Percentiles rank a stretch among this genome's conserved stretches.
These are phyloP conservation scores for Bruchidius siliquastri DNA, from an alignment of 2,888 invertebrate genomes.

Conservation along the genomic window DNA sequence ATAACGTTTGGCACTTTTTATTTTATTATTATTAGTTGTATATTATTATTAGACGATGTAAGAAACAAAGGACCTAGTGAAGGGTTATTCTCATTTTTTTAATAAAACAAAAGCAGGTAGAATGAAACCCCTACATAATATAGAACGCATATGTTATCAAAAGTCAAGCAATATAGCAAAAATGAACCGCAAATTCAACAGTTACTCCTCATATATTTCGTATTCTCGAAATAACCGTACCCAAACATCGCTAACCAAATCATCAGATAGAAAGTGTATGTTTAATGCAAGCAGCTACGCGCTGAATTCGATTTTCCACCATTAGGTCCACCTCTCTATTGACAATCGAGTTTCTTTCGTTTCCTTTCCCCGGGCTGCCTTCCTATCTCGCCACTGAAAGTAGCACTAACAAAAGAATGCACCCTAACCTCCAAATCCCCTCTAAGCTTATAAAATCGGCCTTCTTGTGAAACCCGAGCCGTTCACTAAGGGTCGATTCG, in stretches of 20 bases:
- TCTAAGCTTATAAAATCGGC: background rate
- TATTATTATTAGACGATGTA: no score
- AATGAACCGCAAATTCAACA: no score
- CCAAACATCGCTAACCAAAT: background rate
- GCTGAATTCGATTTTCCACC: background rate
- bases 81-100: no score
- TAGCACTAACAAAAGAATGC: background rate
- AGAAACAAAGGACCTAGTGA: no score
- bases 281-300: background rate
- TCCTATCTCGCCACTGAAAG: background rate
- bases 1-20: no score
- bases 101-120: no score
- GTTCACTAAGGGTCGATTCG: background rate
- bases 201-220: no score
- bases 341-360: background rate
- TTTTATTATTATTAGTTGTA: no score
- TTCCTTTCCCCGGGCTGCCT: background rate
- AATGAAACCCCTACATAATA: no score
- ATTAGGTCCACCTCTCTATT: background rate
- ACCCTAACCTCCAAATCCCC: background rate
- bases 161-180: no score
- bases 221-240: background rate
- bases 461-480: background rate
- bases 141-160: no score
- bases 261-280: background rate